Percentiles rank a stretch among this genome's conserved stretches.
Conservation (phyloP, 1,140 invertebrate species). For the Andricus grossulariae region DNA sequence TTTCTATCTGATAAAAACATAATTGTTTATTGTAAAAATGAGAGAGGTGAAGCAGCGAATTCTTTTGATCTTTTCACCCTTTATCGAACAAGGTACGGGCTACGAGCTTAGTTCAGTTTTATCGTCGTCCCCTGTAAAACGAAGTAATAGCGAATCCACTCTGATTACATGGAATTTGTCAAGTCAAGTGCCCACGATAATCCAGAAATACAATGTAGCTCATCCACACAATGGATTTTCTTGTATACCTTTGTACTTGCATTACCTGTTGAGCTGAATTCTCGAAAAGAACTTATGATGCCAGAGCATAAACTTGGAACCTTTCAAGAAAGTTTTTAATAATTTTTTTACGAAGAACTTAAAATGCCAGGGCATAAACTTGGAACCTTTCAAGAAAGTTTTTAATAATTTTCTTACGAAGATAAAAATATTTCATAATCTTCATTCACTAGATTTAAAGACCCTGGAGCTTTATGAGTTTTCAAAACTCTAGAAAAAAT, state of each 20-base stretch:
- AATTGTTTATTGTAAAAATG: too few species aligned
- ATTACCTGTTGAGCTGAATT: neutral
- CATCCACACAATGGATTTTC: neutral
- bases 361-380: neutral
- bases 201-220: constrained; percentile 46
- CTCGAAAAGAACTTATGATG: neutral
- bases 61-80: constrained; percentile 38
- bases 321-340: neutral
- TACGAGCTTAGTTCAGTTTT: constrained; percentile 45
- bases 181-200: constrained; percentile 51
- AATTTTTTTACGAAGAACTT: neutral
- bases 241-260: neutral
- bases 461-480: too few species aligned
- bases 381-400: neutral
- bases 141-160: constrained; percentile 51
- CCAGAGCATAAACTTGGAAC: neutral
- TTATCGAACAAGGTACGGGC: constrained; percentile 50
- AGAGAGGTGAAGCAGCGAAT: neutral
- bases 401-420: neutral
- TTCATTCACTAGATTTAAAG: too few species aligned
- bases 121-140: constrained; percentile 48
- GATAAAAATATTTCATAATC: too few species aligned
- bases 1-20: too few species aligned
- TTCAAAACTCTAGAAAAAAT: too few species aligned
- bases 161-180: constrained; percentile 56